phyloP scores from a whole-genome alignment of 2,797 vertebrate genomes.

The Silurus aristotelis region DNA sequence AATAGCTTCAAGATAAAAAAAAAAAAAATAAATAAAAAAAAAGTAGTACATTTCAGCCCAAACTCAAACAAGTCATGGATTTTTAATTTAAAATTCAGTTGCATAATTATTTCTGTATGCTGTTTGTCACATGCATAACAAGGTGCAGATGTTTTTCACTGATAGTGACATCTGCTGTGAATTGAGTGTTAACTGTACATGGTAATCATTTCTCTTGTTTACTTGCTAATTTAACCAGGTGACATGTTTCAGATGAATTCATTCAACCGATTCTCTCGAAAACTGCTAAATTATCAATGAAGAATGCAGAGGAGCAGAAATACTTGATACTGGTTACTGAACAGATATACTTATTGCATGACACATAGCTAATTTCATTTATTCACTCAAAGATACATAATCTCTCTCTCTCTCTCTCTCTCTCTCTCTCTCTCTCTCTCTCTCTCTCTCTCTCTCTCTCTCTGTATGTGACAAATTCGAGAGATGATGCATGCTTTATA shows the following conservation, averaged over 20 bases:
- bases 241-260: slow-evolving; percentile 14
- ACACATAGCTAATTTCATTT: not conserved
- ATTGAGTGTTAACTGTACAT: slow-evolving; percentile 6
- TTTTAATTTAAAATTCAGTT: not conserved
- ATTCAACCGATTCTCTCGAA: not conserved
- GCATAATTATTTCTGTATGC: slow-evolving; percentile 13
- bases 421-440: not conserved
- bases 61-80: not conserved
- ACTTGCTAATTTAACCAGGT: slow-evolving; percentile 21
- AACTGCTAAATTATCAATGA: not conserved
- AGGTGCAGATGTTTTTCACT: slow-evolving; percentile 18
- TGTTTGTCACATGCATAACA: slow-evolving; percentile 24
- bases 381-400: not conserved
- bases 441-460: not conserved
- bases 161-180: slow-evolving; percentile 22
- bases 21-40: no score
- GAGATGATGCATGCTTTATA: not conserved
- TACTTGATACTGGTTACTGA: not conserved
- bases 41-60: not conserved
- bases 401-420: not conserved
- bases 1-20: not conserved
- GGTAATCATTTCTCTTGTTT: slow-evolving; percentile 32
- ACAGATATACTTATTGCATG: slow-evolving; percentile 2
- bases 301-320: not conserved
- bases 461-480: not conserved